A percentile compares a stretch with the other conserved stretches of the same genome.
These are phyloP conservation scores for Tenthredo amoena DNA, from an alignment of 2,888 invertebrate genomes.

Conservation along the genomic window DNA sequence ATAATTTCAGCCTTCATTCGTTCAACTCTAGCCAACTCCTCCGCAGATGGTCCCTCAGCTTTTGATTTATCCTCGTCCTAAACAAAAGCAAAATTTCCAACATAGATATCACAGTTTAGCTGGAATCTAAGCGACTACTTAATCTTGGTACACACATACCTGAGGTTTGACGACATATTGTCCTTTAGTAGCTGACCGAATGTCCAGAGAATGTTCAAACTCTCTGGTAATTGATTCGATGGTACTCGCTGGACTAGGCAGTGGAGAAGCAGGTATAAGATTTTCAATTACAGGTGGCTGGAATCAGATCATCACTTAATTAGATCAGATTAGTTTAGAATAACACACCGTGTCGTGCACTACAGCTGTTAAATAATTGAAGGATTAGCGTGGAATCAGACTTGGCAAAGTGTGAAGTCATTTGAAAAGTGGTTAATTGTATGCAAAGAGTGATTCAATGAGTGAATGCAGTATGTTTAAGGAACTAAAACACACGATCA, in stretches of 20 bases:
- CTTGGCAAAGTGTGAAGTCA: neutral
- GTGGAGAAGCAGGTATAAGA: slow-evolving; percentile 79
- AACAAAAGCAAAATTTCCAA: neutral
- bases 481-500: slow-evolving; percentile 51
- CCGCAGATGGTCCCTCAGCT: slow-evolving; percentile 82
- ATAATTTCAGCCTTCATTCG: slow-evolving; percentile 79
- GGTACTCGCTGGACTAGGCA: slow-evolving; percentile 89
- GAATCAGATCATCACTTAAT: slow-evolving; percentile 53
- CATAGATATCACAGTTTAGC: slow-evolving; percentile 57
- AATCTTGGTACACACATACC: slow-evolving; percentile 72
- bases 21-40: slow-evolving; percentile 82
- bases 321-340: neutral
- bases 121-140: slow-evolving; percentile 57
- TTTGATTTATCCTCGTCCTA: slow-evolving; percentile 86
- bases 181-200: slow-evolving; percentile 83
- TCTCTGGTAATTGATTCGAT: slow-evolving; percentile 89
- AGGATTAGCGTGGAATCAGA: slow-evolving; percentile 37
- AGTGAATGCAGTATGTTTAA: slow-evolving; percentile 65
- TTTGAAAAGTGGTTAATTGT: slow-evolving; percentile 28
- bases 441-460: slow-evolving; percentile 13
- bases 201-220: slow-evolving; percentile 90
- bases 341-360: neutral
- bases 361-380: slow-evolving; percentile 22
- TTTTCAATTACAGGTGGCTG: slow-evolving; percentile 77
- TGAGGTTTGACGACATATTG: slow-evolving; percentile 82